Evolutionary conservation across 2,797 vertebrate species (phyloP).

Genomic region (Chaetophractus vellerosus): DNA sequence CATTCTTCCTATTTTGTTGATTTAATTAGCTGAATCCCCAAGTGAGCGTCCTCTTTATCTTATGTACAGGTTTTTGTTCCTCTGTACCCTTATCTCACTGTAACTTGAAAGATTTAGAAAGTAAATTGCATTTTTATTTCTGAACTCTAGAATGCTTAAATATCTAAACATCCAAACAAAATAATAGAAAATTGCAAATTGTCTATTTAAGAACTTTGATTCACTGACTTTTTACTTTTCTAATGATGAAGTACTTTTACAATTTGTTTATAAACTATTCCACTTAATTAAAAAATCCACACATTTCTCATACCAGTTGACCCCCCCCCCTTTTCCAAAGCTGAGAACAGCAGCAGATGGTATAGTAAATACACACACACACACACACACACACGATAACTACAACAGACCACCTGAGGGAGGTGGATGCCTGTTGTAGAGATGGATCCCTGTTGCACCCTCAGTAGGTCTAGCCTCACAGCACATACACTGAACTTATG

Average conservation of each 20-base stretch:
- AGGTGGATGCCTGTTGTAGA: background rate
- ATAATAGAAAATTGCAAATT: background rate
- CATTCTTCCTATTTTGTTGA: conserved; percentile 36
- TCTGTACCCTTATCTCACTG: conserved; percentile 25
- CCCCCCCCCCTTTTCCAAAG: background rate
- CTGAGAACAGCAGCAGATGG: background rate
- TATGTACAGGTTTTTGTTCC: conserved; percentile 63
- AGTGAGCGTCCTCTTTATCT: conserved; percentile 15
- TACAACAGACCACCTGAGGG: no score
- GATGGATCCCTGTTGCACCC: no score
- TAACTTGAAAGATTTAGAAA: conserved; percentile 63
- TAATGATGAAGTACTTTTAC: background rate
- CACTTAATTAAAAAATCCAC: background rate
- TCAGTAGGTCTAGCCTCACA: background rate
- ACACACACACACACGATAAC: background rate
- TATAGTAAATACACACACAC: background rate
- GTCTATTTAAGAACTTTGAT: conserved; percentile 28
- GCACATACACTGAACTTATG: background rate
- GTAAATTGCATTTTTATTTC: conserved; percentile 45
- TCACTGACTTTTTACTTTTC: background rate
- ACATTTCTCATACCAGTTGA: background rate
- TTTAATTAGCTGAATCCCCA: conserved; percentile 36
- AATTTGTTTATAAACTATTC: conserved; percentile 32
- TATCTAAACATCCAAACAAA: conserved; percentile 35
- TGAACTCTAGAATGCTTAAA: conserved; percentile 44